Conservation (phyloP, 2,113 vertebrate genomes). For the Burhinus bistriatus region DNA sequence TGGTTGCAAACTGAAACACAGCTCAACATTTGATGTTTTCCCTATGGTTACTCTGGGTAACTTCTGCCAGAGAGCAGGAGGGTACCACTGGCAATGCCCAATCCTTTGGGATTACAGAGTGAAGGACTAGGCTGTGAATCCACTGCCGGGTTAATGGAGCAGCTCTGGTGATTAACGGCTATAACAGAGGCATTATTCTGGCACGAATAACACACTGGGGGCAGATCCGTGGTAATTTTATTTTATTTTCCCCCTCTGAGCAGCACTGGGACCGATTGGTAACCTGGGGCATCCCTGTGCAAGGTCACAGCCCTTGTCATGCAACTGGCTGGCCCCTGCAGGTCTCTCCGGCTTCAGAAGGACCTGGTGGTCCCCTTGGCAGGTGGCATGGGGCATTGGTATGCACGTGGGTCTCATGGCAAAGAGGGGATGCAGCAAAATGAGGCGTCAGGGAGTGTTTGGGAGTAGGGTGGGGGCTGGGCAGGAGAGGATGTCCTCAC, state of each 20-base stretch:
- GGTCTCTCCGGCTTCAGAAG: neutral
- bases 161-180: neutral
- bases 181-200: neutral
- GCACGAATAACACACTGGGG: neutral
- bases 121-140: neutral
- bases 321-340: neutral
- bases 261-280: fast-evolving
- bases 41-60: neutral
- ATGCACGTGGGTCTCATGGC: neutral
- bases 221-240: fast-evolving
- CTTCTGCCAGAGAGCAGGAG: neutral
- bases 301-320: too few relatives aligned
- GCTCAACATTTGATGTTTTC: neutral
- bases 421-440: neutral
- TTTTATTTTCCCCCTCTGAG: neutral
- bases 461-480: neutral
- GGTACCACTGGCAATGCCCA: fast-evolving
- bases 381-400: fast-evolving
- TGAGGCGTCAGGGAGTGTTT: fast-evolving
- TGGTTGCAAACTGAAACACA: neutral
- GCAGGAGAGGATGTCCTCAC: neutral
- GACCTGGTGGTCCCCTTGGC: neutral
- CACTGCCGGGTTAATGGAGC: neutral
- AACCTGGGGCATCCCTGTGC: neutral
- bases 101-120: neutral